These are phyloP conservation scores for Drosophila conformis DNA, from an alignment of 2,888 invertebrate species.

Conservation along the genomic window DNA sequence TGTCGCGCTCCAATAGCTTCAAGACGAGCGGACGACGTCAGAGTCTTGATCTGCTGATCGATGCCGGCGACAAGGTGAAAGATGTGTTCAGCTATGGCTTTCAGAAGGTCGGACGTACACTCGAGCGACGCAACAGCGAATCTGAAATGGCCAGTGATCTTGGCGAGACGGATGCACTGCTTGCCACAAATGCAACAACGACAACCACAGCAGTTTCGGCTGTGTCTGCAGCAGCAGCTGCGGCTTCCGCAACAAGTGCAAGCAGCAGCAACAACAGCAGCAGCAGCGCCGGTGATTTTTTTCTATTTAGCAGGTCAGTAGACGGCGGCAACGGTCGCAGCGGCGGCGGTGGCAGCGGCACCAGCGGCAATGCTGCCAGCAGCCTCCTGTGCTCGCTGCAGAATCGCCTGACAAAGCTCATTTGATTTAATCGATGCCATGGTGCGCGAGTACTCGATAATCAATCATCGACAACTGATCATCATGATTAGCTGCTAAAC, in stretches of 20 bases:
- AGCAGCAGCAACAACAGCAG: conserved; percentile 21
- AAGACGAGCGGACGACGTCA: conserved; percentile 87
- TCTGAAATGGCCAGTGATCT: conserved; percentile 86
- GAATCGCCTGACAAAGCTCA: conserved; percentile 81
- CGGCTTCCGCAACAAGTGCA: conserved; percentile 12
- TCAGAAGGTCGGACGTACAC: conserved; percentile 89
- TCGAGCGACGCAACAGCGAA: conserved; percentile 90
- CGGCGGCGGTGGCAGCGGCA: conserved; percentile 22
- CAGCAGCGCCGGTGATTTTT: conserved; percentile 81
- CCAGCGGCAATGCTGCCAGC: conserved; percentile 25
- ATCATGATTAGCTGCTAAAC: conserved; percentile 41
- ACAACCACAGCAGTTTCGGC: conserved; percentile 10
- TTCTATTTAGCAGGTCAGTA: conserved; percentile 84
- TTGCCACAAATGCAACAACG: conserved; percentile 32
- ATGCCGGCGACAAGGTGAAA: conserved; percentile 92
- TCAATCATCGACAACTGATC: conserved; percentile 33
- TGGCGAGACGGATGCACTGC: conserved; percentile 51
- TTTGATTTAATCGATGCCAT: conserved; percentile 56
- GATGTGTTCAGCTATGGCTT: conserved; percentile 92
- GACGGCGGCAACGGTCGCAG: conserved; percentile 45
- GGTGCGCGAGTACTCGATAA: conserved; percentile 15
- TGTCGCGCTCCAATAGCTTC: conserved; percentile 84
- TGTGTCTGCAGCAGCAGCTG: conserved; percentile 15
- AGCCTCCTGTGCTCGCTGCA: conserved; percentile 80
- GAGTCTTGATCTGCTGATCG: conserved; percentile 91